Evolutionary conservation across 2,888 invertebrate species (phyloP), one percentile per base, ranked within the genome.

Genomic region (Sinelater perroti): DNA sequence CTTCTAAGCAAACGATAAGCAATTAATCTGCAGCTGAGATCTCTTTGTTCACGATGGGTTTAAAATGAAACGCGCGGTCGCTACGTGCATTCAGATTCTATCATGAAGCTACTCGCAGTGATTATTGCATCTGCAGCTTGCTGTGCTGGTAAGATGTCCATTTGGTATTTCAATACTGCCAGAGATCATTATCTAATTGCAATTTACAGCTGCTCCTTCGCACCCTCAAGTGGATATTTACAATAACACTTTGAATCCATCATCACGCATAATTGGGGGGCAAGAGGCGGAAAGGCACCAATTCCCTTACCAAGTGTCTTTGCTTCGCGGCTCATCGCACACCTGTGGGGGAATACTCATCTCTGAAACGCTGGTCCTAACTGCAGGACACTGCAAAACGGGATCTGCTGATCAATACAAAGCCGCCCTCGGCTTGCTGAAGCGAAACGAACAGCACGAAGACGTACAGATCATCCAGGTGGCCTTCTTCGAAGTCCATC

Each of bases 311-410:
- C 80, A 80, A 65, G 79, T 72, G 0, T 81, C 79, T 40, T 31
- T 81, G 26, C 47, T 78, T 24, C 33, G 30, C 21, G 21, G 7
- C 17, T 3, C 3, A 7, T 1, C 21, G 58, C 79, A 70, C 47
- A 76, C 77, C 42, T 82, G 82, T 60, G 82, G 82, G 4, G 82
- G 81, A 0, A 78, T 79, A 2, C 78, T 81, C 30, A 70, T 81
- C 28, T 78, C 68, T 50, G 28, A 53, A 1, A 61, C 61, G 4
- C 70, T 72, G 47, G 67, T 82, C 2, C 60, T 81, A 11, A 81
- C 81, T 0, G 82, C 82, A 3, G 82, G 81, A 1, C 82, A 82
- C 68, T 82, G 82, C 57, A 52, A 52, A 44, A 20, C 28, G 6
- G 14, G 13, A 2, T 2, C 0, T 7, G 1, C 24, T 16, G 40